Evolutionary conservation across 2,888 invertebrate genomes (phyloP).

Genomic region (Muschampia plurimacula): DNA sequence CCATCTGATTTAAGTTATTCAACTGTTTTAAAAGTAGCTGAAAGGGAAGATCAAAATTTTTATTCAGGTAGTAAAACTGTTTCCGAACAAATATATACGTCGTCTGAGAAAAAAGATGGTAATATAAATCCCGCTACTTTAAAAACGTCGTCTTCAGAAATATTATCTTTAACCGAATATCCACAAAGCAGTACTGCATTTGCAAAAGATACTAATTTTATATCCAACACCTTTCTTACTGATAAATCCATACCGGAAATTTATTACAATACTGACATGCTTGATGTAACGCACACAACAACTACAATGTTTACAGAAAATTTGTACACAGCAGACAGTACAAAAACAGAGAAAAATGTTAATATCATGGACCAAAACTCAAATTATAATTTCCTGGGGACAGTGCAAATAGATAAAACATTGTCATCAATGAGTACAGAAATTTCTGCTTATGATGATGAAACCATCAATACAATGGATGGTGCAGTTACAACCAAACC

Average conservation of each 20-base stretch:
- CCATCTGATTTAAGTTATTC: background rate
- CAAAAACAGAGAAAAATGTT: background rate
- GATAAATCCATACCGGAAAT: background rate
- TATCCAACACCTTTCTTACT: background rate
- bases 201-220: background rate
- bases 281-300: conserved; percentile 1
- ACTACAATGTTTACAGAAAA: conserved; percentile 7
- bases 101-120: background rate
- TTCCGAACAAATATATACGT: background rate
- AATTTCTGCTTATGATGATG: background rate
- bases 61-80: background rate
- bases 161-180: background rate
- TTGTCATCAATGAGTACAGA: background rate
- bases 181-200: background rate
- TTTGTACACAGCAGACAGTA: background rate
- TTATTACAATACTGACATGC: background rate
- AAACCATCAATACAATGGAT: background rate
- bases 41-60: background rate
- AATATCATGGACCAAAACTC: background rate
- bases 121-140: background rate
- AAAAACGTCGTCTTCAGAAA: background rate
- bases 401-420: background rate
- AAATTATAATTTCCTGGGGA: background rate
- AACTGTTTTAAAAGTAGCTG: background rate
- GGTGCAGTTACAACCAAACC: background rate